phyloP scores from a whole-genome alignment of 2,113 vertebrate genomes.

The Scytalopus superciliaris region DNA sequence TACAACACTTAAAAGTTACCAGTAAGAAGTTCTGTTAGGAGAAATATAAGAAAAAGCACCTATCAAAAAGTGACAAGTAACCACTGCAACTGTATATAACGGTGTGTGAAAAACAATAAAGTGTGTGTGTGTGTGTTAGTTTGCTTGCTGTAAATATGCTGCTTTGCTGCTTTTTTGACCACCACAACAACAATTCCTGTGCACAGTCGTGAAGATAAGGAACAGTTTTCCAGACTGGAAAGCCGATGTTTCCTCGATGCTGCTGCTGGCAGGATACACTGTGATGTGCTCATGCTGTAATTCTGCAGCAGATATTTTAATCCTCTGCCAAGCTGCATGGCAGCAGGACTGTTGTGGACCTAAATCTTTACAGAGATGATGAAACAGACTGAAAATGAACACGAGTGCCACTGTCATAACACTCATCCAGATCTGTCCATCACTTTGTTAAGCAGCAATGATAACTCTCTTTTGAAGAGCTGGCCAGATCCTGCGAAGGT shows the following conservation, averaged over 20 bases:
- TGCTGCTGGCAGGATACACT: neutral
- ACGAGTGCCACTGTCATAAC: neutral
- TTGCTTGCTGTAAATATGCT: no score
- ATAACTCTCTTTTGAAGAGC: neutral
- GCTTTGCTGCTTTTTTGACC: no score
- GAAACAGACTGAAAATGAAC: constrained; percentile 13
- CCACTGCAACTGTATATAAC: no score
- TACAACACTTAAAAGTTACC: no score
- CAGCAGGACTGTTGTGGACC: neutral
- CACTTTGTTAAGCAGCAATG: neutral
- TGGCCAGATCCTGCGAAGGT: neutral
- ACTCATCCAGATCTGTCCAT: neutral
- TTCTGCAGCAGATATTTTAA: constrained; percentile 3
- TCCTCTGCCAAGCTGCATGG: neutral
- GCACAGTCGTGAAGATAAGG: neutral
- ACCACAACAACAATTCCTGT: no score
- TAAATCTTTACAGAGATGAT: neutral
- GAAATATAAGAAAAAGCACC: no score
- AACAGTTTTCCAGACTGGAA: neutral
- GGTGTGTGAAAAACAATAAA: no score
- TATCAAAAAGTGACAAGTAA: no score
- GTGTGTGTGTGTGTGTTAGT: no score
- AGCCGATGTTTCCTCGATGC: neutral
- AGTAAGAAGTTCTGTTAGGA: no score
- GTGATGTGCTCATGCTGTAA: neutral